phyloP scores from a whole-genome alignment of 2,113 vertebrate species.

The Mus spicilegus region DNA sequence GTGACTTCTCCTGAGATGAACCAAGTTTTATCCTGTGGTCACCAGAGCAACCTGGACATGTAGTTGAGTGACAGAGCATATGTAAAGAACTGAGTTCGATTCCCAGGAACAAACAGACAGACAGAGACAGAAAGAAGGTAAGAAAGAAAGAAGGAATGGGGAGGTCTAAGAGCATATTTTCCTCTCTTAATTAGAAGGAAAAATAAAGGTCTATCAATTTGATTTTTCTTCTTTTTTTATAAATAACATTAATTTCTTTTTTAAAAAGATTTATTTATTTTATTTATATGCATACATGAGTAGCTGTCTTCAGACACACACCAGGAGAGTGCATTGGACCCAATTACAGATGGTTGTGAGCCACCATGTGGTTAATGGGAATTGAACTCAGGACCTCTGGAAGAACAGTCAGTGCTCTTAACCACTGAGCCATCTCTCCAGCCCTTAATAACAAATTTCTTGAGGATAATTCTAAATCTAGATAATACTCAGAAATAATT shows the following conservation, averaged over 20 bases:
- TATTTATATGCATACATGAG: no score
- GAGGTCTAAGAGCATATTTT: neutral
- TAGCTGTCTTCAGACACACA: no score
- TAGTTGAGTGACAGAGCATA: neutral
- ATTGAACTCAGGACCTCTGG: no score
- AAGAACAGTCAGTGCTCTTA: no score
- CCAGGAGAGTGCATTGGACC: no score
- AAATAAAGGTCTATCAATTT: neutral
- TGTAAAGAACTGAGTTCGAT: neutral
- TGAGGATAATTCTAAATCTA: neutral
- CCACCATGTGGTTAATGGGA: no score
- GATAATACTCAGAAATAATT: neutral
- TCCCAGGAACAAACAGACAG: neutral
- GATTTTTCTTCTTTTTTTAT: neutral
- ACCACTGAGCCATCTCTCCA: no score
- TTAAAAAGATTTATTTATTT: no score
- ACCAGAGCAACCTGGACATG: neutral
- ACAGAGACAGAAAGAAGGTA: neutral
- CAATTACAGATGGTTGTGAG: no score
- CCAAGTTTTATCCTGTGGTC: neutral
- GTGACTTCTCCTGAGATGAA: neutral
- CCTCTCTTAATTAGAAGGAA: neutral
- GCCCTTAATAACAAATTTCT: neutral
- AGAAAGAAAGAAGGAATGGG: neutral
- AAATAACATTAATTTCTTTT: neutral